Evolutionary conservation across 2,888 invertebrate genomes (phyloP).

Genomic region (Carterocephalus palaemon): DNA sequence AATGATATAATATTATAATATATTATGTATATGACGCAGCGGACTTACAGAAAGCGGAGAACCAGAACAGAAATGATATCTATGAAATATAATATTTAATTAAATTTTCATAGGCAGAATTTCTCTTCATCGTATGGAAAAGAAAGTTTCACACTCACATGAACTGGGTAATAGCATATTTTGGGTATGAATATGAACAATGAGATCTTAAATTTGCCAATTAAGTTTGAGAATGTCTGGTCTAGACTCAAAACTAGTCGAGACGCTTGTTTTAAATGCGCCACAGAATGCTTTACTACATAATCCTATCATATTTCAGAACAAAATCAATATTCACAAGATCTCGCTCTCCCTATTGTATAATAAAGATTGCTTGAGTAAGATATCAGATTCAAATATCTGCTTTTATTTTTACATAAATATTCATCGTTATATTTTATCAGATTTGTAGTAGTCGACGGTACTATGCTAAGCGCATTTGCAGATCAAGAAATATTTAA

Average conservation of each 20-base stretch:
- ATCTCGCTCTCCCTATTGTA: constrained; percentile 7
- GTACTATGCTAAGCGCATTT: constrained; percentile 13
- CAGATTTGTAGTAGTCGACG: constrained; percentile 12
- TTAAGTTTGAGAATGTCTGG: constrained; percentile 11
- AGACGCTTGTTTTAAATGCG: constrained; percentile 47
- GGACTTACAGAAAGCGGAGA: no score
- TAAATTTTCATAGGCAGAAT: no score
- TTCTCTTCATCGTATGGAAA: no score
- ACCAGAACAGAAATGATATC: no score
- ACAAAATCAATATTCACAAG: constrained; percentile 35
- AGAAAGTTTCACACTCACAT: no score
- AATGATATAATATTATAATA: background rate
- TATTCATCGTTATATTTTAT: constrained; percentile 20
- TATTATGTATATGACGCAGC: background rate
- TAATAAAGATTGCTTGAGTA: constrained; percentile 14
- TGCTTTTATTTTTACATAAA: constrained; percentile 23
- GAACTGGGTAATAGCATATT: no score
- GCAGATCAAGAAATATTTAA: constrained; percentile 7
- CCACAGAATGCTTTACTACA: constrained; percentile 33
- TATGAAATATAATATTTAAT: no score
- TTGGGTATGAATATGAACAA: no score
- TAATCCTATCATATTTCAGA: constrained; percentile 33
- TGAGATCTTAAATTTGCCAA: no score
- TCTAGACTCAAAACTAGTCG: constrained; percentile 39
- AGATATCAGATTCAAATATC: constrained; percentile 19